Evolutionary conservation across 2,888 invertebrate genomes (phyloP).

Genomic region (Orthosia cruda): DNA sequence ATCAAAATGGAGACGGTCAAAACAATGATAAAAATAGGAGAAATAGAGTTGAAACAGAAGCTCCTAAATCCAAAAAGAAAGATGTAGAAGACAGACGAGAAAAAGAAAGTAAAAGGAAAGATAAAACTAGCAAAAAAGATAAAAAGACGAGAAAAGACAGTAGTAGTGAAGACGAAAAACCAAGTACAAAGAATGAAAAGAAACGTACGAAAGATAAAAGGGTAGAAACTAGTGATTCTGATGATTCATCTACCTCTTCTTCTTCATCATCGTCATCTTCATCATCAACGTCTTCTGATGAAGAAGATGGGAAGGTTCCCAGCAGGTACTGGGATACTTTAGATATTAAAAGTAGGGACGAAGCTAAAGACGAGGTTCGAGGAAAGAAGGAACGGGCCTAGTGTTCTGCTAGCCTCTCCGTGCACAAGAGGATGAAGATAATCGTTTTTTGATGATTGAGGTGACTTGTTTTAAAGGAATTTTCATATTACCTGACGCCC

Average conservation of each 20-base stretch:
- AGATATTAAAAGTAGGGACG: conserved; percentile 62
- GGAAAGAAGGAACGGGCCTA: conserved; percentile 52
- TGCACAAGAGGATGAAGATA: neutral
- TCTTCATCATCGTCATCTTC: conserved; percentile 47
- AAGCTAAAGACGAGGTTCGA: conserved; percentile 36
- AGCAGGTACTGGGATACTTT: conserved; percentile 75
- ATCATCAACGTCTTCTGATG: conserved; percentile 42
- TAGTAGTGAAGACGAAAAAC: conserved; percentile 41
- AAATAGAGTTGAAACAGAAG: conserved; percentile 48
- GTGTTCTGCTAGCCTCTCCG: neutral
- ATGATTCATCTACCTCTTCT: conserved; percentile 42
- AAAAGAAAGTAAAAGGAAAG: conserved; percentile 53
- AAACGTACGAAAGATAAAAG: conserved; percentile 36
- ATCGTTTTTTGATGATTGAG: neutral
- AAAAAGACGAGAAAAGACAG: conserved; percentile 45
- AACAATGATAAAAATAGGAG: conserved; percentile 31
- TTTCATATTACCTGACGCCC: neutral
- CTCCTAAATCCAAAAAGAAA: conserved; percentile 48
- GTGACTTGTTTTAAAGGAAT: neutral
- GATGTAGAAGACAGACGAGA: conserved; percentile 22
- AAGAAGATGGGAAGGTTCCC: conserved; percentile 53
- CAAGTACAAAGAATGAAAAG: conserved; percentile 19
- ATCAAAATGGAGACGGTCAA: conserved; percentile 38
- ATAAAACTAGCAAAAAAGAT: conserved; percentile 68
- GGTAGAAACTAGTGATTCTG: conserved; percentile 23